Base-by-base conservation (phyloP, 2,888 invertebrate genomes). In the Bellardia bayeri region DNA sequence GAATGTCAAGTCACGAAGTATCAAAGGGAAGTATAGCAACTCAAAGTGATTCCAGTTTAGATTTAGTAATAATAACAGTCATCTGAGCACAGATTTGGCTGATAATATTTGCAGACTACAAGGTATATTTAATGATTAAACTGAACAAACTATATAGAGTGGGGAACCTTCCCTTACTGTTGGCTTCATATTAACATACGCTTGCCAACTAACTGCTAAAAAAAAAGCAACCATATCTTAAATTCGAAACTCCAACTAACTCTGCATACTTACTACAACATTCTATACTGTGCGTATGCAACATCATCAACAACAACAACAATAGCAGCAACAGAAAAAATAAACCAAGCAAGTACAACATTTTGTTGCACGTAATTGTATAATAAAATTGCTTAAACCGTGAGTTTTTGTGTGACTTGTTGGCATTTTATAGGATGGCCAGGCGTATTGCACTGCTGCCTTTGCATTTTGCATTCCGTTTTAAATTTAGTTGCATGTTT, bases 321-420 rank as follows among this genome's bases (percentile, higher is more conserved):
- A n/a, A n/a, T n/a, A n/a, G n/a, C n/a, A n/a, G n/a, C n/a, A n/a
- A n/a, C n/a, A n/a, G n/a, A n/a, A n/a, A n/a, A n/a, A n/a, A n/a
- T n/a, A n/a, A n/a, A n/a, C 45, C 42, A 42, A 49, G 40, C 6
- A 56, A 37, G 37, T 68, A 85, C 69, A 84, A 82, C 82, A 85
- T 85, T 85, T 85, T 80, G 82, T 79, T 71, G 85, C 87, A 87
- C 85, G 87, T 87, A 87, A 87, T 87, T 87, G 87, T 87, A 85
- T 87, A 87, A 85, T 87, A 87, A 87, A 87, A 87, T 85, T 87
- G 87, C 85, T 82, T 71, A 85, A 87, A 82, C 78, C 87, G 63
- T 82, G 75, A 51, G 33, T 79, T 79, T 82, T 79, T 82, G 69
- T 76, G 75, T 81, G 75, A 81, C 74, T 85, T 85, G 80, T 85